Conservation (phyloP, 2,113 vertebrate species). For the Thamnaconus septentrionalis region DNA sequence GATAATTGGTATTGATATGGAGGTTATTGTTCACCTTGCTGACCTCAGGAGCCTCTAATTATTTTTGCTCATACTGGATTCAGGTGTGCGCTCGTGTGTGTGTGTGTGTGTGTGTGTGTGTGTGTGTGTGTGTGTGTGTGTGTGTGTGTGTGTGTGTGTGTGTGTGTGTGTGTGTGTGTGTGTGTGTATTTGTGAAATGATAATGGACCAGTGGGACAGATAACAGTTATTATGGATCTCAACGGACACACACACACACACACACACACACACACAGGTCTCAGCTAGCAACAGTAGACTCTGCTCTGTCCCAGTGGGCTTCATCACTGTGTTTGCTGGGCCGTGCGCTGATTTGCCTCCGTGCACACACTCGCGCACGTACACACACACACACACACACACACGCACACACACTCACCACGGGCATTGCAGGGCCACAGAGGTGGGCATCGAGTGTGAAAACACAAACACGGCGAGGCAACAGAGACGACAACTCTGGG, state of each 20-base stretch:
- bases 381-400: conserved; percentile 22
- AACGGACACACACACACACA: conserved; percentile 32
- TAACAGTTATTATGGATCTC: conserved; percentile 57
- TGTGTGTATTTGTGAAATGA: conserved; percentile 22
- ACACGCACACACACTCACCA: conserved; percentile 12
- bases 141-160: background rate
- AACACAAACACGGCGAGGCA: background rate
- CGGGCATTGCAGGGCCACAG: background rate
- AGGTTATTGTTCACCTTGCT: background rate
- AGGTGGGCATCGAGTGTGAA: background rate
- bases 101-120: background rate
- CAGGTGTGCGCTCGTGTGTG: too few species aligned
- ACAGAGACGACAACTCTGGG: too few species aligned
- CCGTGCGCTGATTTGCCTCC: conserved; percentile 30
- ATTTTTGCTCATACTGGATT: background rate
- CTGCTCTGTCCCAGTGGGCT: conserved; percentile 44
- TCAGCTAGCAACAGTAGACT: conserved; percentile 60
- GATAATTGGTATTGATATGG: too few species aligned
- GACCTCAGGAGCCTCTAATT: conserved; percentile 24
- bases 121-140: conserved; percentile 10
- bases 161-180: conserved; percentile 11
- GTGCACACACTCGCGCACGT: conserved; percentile 12
- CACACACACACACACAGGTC: conserved; percentile 29
- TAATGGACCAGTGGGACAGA: conserved; percentile 49
- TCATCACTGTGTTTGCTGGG: conserved; percentile 53